These are phyloP conservation scores for Syrmaticus mikado DNA, from an alignment of 2,113 vertebrate species.

Conservation along the genomic window DNA sequence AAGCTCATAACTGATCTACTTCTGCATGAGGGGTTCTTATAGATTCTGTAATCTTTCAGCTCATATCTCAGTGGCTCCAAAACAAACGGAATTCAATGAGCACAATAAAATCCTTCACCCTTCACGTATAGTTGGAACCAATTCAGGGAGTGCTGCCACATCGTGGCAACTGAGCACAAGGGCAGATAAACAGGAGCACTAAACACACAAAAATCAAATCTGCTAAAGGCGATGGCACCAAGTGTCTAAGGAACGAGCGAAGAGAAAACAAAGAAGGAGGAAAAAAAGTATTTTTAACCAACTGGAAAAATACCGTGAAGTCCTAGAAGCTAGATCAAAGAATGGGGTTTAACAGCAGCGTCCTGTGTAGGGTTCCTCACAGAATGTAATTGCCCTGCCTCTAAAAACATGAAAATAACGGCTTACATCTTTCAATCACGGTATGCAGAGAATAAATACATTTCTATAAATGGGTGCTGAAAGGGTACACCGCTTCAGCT, in stretches of 20 bases:
- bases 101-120: not conserved
- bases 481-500: not conserved
- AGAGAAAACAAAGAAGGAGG: not conserved
- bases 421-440: not conserved
- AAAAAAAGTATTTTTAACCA: not conserved
- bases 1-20: not conserved
- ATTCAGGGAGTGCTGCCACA: not conserved
- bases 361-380: not conserved
- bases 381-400: not conserved
- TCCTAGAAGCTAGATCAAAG: not conserved
- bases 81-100: slow-evolving; percentile 2
- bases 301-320: not conserved
- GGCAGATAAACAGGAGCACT: not conserved
- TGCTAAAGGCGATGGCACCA: not conserved
- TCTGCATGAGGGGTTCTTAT: not conserved
- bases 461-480: not conserved
- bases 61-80: not conserved
- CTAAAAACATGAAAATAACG: not conserved
- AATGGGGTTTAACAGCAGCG: not conserved
- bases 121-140: not conserved
- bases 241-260: not conserved
- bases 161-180: not conserved
- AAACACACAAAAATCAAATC: not conserved
- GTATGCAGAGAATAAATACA: not conserved
- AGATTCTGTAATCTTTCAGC: not conserved